Percentiles rank a stretch among this genome's conserved stretches.
Conservation (phyloP, 1,140 invertebrate genomes). For the Lethocerus indicus region DNA sequence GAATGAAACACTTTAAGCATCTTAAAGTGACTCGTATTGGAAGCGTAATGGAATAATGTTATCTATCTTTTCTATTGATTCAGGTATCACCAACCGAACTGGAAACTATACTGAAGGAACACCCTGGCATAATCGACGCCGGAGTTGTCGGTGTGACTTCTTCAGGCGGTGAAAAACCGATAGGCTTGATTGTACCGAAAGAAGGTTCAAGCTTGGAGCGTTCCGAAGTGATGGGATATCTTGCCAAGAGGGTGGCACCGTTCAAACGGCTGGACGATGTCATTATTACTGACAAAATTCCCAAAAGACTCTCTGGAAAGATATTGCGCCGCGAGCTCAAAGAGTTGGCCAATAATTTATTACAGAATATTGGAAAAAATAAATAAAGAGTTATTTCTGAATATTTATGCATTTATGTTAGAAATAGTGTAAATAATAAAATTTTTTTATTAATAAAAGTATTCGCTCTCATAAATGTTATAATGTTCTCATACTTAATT, state of each 20-base stretch:
- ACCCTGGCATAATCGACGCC: slow-evolving; percentile 45
- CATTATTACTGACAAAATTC: slow-evolving; percentile 45
- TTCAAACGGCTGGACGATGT: slow-evolving; percentile 53
- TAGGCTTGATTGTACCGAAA: slow-evolving; percentile 38
- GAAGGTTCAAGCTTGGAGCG: slow-evolving; percentile 23
- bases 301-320: slow-evolving; percentile 57
- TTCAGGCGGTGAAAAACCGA: slow-evolving; percentile 42
- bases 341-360: no score
- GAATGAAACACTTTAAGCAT: no score
- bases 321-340: slow-evolving; percentile 46
- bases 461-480: no score
- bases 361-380: no score
- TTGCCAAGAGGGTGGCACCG: slow-evolving; percentile 40
- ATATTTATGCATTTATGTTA: no score
- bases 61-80: background rate
- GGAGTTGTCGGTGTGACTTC: slow-evolving; percentile 54
- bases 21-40: no score
- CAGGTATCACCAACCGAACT: slow-evolving; percentile 46
- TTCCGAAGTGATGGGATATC: slow-evolving; percentile 33
- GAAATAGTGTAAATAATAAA: no score
- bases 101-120: slow-evolving; percentile 46
- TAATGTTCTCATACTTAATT: no score
- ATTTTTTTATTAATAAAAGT: no score
- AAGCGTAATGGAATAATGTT: background rate
- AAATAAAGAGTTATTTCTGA: no score